Conservation (phyloP, 2,113 vertebrate species). For the Taurulus bubalis region DNA sequence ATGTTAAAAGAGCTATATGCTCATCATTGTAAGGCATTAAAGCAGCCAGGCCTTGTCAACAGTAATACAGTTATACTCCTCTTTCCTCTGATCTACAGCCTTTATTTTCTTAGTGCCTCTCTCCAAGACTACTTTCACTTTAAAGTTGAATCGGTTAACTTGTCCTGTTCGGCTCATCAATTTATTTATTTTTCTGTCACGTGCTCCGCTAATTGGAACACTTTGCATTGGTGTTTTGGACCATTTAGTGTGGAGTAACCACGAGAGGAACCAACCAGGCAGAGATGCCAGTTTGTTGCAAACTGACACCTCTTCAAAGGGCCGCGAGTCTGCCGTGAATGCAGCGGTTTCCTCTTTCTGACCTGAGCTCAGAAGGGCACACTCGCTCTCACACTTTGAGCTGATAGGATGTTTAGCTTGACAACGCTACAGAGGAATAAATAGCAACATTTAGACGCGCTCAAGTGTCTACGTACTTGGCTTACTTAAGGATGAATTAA, state of each 20-base stretch:
- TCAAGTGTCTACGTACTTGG: neutral
- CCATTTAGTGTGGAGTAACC: constrained; percentile 55
- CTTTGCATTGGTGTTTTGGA: constrained; percentile 58
- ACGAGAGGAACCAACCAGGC: constrained; percentile 57
- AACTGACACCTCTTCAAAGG: constrained; percentile 77
- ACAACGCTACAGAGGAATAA: constrained; percentile 25
- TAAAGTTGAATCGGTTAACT: constrained; percentile 1
- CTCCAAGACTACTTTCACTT: constrained; percentile 16
- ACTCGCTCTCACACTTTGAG: constrained; percentile 48
- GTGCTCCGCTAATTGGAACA: constrained; percentile 29
- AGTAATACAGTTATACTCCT: constrained; percentile 24
- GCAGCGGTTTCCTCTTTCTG: constrained; percentile 62
- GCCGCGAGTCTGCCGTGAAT: constrained; percentile 47
- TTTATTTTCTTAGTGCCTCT: constrained; percentile 22
- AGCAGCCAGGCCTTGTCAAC: constrained; percentile 29
- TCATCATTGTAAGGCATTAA: constrained; percentile 12
- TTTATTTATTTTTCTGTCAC: neutral
- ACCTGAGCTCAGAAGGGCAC: constrained; percentile 53
- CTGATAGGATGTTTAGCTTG: constrained; percentile 33
- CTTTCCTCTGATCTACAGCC: constrained; percentile 8
- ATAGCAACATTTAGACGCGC: constrained; percentile 1
- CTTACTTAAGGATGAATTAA: neutral
- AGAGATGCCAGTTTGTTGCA: constrained; percentile 64
- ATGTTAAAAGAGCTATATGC: constrained; percentile 39
- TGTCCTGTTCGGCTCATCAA: constrained; percentile 36